Conservation (phyloP, 2,113 vertebrate species). For the Callospermophilus lateralis region DNA sequence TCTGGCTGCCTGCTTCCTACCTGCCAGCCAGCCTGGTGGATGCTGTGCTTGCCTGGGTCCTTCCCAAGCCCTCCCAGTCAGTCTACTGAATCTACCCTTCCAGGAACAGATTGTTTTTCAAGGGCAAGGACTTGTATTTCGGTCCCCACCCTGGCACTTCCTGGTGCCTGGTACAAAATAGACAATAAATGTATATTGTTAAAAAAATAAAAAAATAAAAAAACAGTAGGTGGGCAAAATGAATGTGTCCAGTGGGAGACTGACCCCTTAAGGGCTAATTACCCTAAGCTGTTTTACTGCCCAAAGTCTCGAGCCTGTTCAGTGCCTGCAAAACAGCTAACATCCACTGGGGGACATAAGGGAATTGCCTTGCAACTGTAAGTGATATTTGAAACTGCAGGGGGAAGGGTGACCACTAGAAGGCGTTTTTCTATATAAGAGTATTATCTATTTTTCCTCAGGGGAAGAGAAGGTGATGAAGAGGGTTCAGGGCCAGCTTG, state of each 20-base stretch:
- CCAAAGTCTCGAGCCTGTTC: neutral
- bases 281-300: neutral
- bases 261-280: neutral
- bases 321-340: slow-evolving; percentile 12
- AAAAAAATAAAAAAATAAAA: neutral
- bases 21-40: slow-evolving; percentile 94
- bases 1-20: slow-evolving; percentile 96
- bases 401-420: slow-evolving; percentile 37
- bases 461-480: neutral
- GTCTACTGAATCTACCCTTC: slow-evolving; percentile 41
- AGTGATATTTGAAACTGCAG: neutral
- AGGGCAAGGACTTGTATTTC: neutral
- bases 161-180: neutral
- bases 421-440: neutral
- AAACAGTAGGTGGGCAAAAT: neutral
- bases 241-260: neutral
- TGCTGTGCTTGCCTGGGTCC: slow-evolving; percentile 88
- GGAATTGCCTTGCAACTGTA: neutral
- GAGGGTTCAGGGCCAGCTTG: neutral
- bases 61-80: slow-evolving; percentile 90
- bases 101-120: neutral
- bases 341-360: neutral
- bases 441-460: neutral
- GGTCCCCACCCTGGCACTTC: neutral
- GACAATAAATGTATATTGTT: slow-evolving; percentile 41